These are phyloP conservation scores for Drosophila melanica DNA, from an alignment of 1,140 invertebrate species.

Conservation along the genomic window DNA sequence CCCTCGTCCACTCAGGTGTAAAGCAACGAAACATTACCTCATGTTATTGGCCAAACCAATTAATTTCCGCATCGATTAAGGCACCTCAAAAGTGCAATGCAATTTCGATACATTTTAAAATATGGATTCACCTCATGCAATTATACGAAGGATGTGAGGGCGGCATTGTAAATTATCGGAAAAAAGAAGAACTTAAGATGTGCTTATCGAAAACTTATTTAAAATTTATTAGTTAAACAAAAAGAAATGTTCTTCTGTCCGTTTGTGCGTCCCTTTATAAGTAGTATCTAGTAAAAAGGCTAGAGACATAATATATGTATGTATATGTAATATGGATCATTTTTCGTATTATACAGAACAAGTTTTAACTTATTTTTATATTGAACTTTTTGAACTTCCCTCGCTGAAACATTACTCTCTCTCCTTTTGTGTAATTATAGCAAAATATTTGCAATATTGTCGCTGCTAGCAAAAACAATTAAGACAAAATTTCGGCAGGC, in stretches of 20 bases:
- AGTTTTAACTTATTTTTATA: no score
- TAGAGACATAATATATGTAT: no score
- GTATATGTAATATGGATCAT: no score
- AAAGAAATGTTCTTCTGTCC: not conserved
- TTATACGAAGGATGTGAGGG: not conserved
- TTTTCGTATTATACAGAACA: no score
- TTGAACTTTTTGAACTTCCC: not conserved
- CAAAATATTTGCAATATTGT: slow-evolving; percentile 59
- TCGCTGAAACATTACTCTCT: not conserved
- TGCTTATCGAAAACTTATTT: no score
- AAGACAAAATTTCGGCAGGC: slow-evolving; percentile 30
- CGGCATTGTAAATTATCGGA: not conserved
- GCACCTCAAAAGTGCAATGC: slow-evolving; percentile 18
- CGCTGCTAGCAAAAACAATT: slow-evolving; percentile 47
- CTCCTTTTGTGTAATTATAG: slow-evolving; percentile 42
- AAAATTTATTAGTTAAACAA: no score
- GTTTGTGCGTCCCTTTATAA: no score
- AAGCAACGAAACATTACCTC: slow-evolving; percentile 25
- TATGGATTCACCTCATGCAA: not conserved
- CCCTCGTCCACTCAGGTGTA: slow-evolving; percentile 33
- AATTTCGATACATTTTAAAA: slow-evolving; percentile 26
- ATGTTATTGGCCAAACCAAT: slow-evolving; percentile 55
- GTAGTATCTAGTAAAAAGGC: no score
- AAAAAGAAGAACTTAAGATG: no score
- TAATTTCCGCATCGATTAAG: slow-evolving; percentile 51